Conservation (phyloP, 2,113 vertebrate genomes). For the Thamnophis sirtalis region DNA sequence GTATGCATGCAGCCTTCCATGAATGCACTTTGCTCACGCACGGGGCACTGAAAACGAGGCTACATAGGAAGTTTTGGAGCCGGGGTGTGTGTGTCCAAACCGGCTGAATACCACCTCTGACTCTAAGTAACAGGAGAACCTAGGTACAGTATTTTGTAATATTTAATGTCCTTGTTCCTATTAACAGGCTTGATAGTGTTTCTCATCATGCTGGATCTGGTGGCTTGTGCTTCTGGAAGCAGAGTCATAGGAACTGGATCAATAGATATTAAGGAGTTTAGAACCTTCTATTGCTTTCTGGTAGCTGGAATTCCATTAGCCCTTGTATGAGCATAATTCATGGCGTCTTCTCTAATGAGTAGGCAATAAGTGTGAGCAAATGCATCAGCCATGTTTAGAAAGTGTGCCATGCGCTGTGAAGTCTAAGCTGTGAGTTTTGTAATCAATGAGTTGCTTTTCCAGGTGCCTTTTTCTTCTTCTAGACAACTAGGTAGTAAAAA, state of each 20-base stretch:
- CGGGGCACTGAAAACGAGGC: too few species aligned
- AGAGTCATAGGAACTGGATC: neutral
- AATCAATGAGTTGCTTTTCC: neutral
- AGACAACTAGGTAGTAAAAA: neutral
- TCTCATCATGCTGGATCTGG: neutral
- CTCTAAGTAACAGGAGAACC: too few species aligned
- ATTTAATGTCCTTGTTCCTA: too few species aligned
- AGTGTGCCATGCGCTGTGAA: neutral
- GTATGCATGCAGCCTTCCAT: too few species aligned
- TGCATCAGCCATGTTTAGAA: neutral
- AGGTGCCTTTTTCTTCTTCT: neutral
- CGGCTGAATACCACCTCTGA: too few species aligned
- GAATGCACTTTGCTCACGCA: too few species aligned
- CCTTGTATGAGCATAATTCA: neutral
- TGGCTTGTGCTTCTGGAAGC: neutral
- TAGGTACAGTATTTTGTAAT: too few species aligned
- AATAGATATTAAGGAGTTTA: too few species aligned
- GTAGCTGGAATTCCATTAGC: neutral
- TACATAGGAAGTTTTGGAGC: too few species aligned
- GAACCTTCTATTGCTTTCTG: neutral
- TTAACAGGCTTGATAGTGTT: neutral
- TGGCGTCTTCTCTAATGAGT: neutral
- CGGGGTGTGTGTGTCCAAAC: too few species aligned
- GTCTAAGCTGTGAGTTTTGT: neutral
- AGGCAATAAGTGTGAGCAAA: neutral